These are phyloP conservation scores for Aromia moschata DNA, from an alignment of 2,888 invertebrate genomes.

Conservation along the genomic window DNA sequence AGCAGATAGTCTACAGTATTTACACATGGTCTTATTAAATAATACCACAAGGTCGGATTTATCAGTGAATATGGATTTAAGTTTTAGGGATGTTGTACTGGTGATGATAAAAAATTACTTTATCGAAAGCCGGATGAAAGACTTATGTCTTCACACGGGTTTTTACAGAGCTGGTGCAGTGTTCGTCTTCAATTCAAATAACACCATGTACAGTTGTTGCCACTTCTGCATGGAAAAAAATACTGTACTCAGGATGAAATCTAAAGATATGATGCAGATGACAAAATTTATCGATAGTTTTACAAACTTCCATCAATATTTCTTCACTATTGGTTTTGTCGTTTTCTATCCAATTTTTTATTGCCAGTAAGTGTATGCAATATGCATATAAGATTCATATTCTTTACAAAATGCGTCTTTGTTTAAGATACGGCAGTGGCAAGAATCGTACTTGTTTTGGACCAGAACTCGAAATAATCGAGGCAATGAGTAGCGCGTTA, in stretches of 20 bases:
- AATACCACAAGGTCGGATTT: too few species aligned
- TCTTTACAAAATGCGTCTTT: neutral
- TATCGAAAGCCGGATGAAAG: neutral
- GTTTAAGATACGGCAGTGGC: neutral
- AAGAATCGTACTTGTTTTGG: constrained; percentile 13
- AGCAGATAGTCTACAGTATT: neutral
- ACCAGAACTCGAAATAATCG: constrained; percentile 26
- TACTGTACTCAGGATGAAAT: neutral
- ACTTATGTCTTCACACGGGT: neutral
- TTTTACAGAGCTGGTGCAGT: neutral
- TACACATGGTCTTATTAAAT: neutral
- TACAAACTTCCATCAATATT: constrained; percentile 32
- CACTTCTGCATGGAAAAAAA: neutral
- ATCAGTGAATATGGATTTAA: too few species aligned
- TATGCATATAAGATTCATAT: neutral
- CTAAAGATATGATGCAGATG: constrained; percentile 2
- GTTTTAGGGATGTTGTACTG: too few species aligned
- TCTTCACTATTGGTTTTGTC: constrained; percentile 31
- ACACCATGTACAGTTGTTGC: neutral
- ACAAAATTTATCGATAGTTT: constrained; percentile 26
- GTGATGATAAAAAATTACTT: neutral
- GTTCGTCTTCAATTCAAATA: neutral
- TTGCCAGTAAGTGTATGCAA: neutral
- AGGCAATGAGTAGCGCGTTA: constrained; percentile 16
- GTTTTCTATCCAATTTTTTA: constrained; percentile 35